Percentiles rank a stretch among this genome's conserved stretches.
Conservation (phyloP, 1,140 invertebrate genomes). For the Mya arenaria region DNA sequence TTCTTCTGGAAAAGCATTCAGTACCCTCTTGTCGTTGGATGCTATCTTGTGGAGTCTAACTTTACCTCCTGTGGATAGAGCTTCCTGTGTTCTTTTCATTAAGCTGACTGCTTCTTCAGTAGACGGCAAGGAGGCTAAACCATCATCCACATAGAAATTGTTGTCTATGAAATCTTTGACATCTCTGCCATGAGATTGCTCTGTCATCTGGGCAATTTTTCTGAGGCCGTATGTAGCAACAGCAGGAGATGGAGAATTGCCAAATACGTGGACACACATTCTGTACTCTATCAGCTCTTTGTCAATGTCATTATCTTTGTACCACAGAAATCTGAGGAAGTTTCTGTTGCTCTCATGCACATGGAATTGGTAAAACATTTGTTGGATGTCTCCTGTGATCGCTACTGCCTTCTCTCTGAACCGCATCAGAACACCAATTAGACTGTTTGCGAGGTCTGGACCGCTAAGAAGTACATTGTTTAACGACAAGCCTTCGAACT, state of each 20-base stretch:
- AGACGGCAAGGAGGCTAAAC: slow-evolving; percentile 18
- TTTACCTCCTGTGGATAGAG: slow-evolving; percentile 36
- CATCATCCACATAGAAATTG: slow-evolving; percentile 62
- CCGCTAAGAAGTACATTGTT: slow-evolving; percentile 57
- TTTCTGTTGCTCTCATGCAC: slow-evolving; percentile 49
- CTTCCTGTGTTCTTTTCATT: neutral
- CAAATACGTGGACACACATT: slow-evolving; percentile 61
- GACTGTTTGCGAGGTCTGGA: slow-evolving; percentile 61
- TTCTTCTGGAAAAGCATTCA: slow-evolving; percentile 35
- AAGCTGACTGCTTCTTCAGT: slow-evolving; percentile 21
- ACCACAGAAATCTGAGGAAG: slow-evolving; percentile 57
- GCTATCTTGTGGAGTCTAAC: slow-evolving; percentile 54
- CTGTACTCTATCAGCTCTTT: slow-evolving; percentile 46
- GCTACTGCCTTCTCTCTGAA: slow-evolving; percentile 55
- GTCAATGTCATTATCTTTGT: neutral
- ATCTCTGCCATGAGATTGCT: neutral
- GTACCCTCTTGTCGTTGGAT: slow-evolving; percentile 44
- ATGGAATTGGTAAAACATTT: slow-evolving; percentile 56
- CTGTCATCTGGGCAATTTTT: slow-evolving; percentile 2
- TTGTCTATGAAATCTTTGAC: slow-evolving; percentile 23
- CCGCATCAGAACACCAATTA: slow-evolving; percentile 53
- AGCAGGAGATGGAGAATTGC: slow-evolving; percentile 53
- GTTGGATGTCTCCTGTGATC: slow-evolving; percentile 54
- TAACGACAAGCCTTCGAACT: slow-evolving; percentile 41
- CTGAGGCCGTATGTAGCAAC: slow-evolving; percentile 55